Base-by-base conservation (phyloP, 2,113 vertebrate species). In the Dipodomys merriami region DNA sequence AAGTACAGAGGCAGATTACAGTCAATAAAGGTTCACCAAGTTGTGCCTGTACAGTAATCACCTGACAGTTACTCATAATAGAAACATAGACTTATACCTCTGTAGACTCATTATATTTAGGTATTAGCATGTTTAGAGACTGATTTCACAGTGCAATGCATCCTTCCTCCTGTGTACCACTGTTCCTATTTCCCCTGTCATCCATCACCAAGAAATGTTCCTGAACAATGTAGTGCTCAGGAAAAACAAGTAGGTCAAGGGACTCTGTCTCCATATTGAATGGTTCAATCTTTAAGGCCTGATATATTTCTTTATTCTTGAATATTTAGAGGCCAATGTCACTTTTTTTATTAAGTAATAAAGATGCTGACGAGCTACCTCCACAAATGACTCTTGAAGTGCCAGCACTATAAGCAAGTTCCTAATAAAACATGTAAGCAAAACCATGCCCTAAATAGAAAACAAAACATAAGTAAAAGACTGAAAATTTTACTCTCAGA, bases 1-100 rank as follows among this genome's bases (percentile, higher is more conserved):
- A 86, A 73, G 72, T 64, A 30, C 8, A 90, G 62, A 74, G 68
- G n/a, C 20, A 83, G 67, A 85, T 90, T 84, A 79, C 91, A 93
- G 69, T 86, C 49, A 87, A 77, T 68, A 93, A 83, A 19, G 19
- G n/a, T 76, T 10, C 23, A 76, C 53, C 53, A 83, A 64, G 8
- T 46, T 86, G 30, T 83, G 22, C 35, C 39, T 79, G 39, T 83
- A 19, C 2, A 79, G 60, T 82, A 49, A 67, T 33, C 81, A 64
- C 30, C 35, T 68, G 80, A 89, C 22, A 2, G 44, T 39, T n/a
- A 22, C 62, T 90, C 39, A 53, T 82, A 67, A 91, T 73, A 88
- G 65, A 85, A 78, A 77, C 81, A 64, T 1, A 60, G 29, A 7
- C 16, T 67, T 33, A 22, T 67, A 18, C n/a, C n/a, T 65, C 8